Base-by-base conservation (phyloP, 2,888 invertebrate species). In the Phania funesta region DNA sequence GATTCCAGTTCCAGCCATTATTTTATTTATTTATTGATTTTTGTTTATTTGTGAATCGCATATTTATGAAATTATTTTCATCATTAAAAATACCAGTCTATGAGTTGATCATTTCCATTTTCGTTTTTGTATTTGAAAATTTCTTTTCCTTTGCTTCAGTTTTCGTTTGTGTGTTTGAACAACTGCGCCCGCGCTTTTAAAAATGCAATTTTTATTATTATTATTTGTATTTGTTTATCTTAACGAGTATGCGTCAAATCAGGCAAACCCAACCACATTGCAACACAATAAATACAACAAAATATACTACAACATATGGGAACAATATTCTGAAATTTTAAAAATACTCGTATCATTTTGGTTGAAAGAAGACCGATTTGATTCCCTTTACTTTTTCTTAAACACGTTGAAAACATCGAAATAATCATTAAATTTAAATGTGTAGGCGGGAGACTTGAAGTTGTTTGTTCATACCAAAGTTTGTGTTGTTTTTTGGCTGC, bases 101-200 rank as follows among this genome's bases (percentile, higher is more conserved):
- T 29, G 50, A 79, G 54, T 74, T 67, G 62, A 80, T 60, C 73
- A 46, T 52, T 52, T 60, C 52, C 54, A 62, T 67, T 68, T 24
- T 41, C n/a, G n/a, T n/a, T n/a, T n/a, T n/a, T n/a, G n/a, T n/a
- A n/a, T 20, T 6, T 18, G 8, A 9, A 13, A 52, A 8, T 26
- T 18, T n/a, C 20, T 18, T 29, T n/a, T 16, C 44, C 29, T 62
- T 70, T 60, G 13, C 26, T 16, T 24, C n/a, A 6, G 8, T 58
- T 41, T 52, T 64, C 44, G n/a, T n/a, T 32, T 24, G 3, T 71
- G 18, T 71, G 48, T 79, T 80, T 68, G 29, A 70, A 70, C 80
- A 80, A 80, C 75, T 80, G 80, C 75, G 80, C 64, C 80, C 80
- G 80, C 74, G 80, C 80, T 64, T 70, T 22, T 20, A 41, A 48